Percentiles rank a stretch among this genome's conserved stretches.
Evolutionary conservation across 2,888 invertebrate genomes (phyloP).

Genomic region (Geophilus truncorum): DNA sequence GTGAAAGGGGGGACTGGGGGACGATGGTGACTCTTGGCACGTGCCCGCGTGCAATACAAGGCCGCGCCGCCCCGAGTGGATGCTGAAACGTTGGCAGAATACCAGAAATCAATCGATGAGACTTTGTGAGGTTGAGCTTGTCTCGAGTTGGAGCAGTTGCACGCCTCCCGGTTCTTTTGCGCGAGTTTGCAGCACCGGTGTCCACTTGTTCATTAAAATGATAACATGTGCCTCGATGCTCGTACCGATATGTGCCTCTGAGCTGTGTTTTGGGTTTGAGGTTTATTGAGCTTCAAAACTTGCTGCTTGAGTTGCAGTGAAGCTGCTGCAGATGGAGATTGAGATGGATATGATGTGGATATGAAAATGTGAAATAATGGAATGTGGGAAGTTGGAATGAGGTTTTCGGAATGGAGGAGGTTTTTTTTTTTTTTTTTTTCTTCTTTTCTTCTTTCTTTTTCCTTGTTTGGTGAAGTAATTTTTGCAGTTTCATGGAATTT

Average conservation of each 20-base stretch:
- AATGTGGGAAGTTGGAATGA: neutral
- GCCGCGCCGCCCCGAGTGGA: slow-evolving; percentile 1
- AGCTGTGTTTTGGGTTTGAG: neutral
- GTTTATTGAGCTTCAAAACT: neutral
- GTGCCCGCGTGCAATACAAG: slow-evolving; percentile 13
- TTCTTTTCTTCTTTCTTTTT: neutral
- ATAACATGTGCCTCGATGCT: neutral
- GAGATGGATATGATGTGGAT: neutral
- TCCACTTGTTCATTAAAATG: slow-evolving; percentile 24
- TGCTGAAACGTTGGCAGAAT: slow-evolving; percentile 15
- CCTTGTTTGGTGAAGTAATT: neutral
- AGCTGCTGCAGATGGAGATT: neutral
- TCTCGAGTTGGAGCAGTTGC: neutral
- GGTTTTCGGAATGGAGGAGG: neutral
- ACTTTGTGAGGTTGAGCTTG: neutral
- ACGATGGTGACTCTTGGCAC: slow-evolving; percentile 5
- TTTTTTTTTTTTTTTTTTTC: neutral
- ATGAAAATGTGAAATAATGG: neutral
- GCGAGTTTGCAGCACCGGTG: neutral
- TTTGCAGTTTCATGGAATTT: neutral
- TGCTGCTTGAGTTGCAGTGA: too few relatives aligned
- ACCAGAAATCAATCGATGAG: slow-evolving; percentile 16
- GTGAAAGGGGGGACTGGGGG: neutral
- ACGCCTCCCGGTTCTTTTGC: neutral
- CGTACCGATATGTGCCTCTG: neutral